Evolutionary conservation across 2,797 vertebrate genomes (phyloP).

Genomic region (Gobionotothen gibberifrons): DNA sequence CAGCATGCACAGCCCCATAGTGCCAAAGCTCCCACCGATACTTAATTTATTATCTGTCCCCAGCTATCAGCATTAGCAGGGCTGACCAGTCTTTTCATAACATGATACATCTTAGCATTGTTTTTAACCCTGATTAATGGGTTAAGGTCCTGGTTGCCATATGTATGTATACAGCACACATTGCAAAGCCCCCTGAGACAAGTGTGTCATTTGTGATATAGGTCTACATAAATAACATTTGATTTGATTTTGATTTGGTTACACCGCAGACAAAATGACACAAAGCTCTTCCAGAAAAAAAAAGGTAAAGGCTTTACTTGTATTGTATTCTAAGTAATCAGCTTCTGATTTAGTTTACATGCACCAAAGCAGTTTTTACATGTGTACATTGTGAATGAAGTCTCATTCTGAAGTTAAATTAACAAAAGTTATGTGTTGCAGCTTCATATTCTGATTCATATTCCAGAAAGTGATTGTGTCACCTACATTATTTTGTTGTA

Average conservation of each 20-base stretch:
- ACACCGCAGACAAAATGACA: too few relatives aligned
- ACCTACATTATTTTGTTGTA: neutral
- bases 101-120: constrained; percentile 37
- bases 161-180: neutral
- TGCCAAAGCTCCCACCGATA: constrained; percentile 43
- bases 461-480: neutral
- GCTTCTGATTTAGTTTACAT: neutral
- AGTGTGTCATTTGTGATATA: too few relatives aligned
- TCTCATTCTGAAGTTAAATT: neutral
- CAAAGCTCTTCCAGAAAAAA: too few relatives aligned
- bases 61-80: constrained; percentile 46
- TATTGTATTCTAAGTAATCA: too few relatives aligned
- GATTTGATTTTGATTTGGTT: too few relatives aligned
- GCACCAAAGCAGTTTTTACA: neutral
- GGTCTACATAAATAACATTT: too few relatives aligned
- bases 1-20: constrained; percentile 40
- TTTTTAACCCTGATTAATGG: constrained; percentile 38
- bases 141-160: constrained; percentile 6
- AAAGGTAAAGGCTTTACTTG: too few relatives aligned
- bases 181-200: neutral
- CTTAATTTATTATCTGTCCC: constrained; percentile 59
- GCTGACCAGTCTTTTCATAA: constrained; percentile 35
- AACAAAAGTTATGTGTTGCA: neutral
- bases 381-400: neutral
- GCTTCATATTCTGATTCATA: neutral